Evolutionary conservation across 2,797 vertebrate genomes (phyloP).

Genomic region (Poecilia picta): DNA sequence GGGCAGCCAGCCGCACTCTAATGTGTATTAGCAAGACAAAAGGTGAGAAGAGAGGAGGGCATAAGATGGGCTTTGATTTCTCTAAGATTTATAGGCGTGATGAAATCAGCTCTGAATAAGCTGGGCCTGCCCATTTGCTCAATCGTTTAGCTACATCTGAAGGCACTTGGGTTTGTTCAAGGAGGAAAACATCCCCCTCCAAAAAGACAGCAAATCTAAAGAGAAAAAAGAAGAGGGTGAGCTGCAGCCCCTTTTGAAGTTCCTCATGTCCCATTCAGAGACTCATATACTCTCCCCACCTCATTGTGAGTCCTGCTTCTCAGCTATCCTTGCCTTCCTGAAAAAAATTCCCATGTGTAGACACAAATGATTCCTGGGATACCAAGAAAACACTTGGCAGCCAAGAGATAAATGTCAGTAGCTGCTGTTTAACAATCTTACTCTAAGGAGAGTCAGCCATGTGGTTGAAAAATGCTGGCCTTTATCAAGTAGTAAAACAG

Average conservation of each 20-base stretch:
- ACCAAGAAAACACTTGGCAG: slow-evolving; percentile 45
- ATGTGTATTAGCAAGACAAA: slow-evolving; percentile 99
- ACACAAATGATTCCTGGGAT: slow-evolving; percentile 61
- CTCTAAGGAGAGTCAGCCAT: slow-evolving; percentile 22
- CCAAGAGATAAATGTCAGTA: slow-evolving; percentile 25
- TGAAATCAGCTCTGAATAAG: slow-evolving; percentile 87
- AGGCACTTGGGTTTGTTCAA: slow-evolving; percentile 81
- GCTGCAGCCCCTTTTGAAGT: slow-evolving; percentile 75
- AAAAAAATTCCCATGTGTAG: slow-evolving; percentile 50
- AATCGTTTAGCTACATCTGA: slow-evolving; percentile 88
- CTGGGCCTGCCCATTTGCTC: slow-evolving; percentile 86
- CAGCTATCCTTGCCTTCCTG: slow-evolving; percentile 47
- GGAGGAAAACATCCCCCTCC: slow-evolving; percentile 80
- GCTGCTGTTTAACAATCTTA: slow-evolving; percentile 34
- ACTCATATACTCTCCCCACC: slow-evolving; percentile 70
- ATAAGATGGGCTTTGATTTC: slow-evolving; percentile 89
- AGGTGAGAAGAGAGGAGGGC: slow-evolving; percentile 53
- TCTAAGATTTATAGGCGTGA: slow-evolving; percentile 94
- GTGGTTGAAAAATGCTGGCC: slow-evolving; percentile 38
- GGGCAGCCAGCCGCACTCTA: slow-evolving; percentile 91
- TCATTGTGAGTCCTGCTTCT: slow-evolving; percentile 58
- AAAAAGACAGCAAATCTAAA: slow-evolving; percentile 86
- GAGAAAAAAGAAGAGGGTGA: slow-evolving; percentile 69
- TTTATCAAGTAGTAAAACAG: slow-evolving; percentile 47
- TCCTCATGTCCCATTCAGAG: slow-evolving; percentile 69